These are phyloP conservation scores for Temnothorax nylanderi DNA, from an alignment of 1,140 invertebrate species.

Conservation along the genomic window DNA sequence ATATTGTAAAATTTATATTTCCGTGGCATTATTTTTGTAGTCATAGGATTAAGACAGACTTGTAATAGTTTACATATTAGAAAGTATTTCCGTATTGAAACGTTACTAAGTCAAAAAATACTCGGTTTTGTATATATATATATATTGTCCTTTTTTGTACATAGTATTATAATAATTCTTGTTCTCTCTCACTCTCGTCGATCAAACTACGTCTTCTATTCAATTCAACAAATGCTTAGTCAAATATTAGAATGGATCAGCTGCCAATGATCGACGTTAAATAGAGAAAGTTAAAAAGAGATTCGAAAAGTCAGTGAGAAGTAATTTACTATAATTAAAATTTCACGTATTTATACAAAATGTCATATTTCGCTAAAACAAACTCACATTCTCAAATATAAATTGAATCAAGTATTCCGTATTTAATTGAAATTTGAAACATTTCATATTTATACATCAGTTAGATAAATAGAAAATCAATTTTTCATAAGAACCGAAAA, in stretches of 20 bases:
- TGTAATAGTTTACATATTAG: slow-evolving; percentile 2
- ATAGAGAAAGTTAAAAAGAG: slow-evolving; percentile 3
- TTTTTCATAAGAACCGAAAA: not conserved
- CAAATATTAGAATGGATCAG: slow-evolving; percentile 19
- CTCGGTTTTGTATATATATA: slow-evolving; percentile 48
- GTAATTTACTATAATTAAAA: slow-evolving; percentile 3
- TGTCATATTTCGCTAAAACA: not conserved
- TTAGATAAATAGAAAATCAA: not conserved
- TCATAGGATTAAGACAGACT: slow-evolving; percentile 34
- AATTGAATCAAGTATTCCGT: slow-evolving; percentile 12
- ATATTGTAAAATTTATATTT: slow-evolving; percentile 39
- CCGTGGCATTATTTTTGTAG: slow-evolving; percentile 54
- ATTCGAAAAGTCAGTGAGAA: not conserved
- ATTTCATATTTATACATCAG: not conserved
- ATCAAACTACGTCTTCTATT: slow-evolving; percentile 5
- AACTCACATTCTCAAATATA: not conserved
- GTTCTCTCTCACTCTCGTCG: slow-evolving; percentile 19
- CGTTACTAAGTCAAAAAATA: slow-evolving; percentile 40
- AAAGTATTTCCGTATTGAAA: slow-evolving; percentile 26
- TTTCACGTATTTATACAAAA: slow-evolving; percentile 11
- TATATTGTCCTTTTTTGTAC: slow-evolving; percentile 26
- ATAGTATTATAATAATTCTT: slow-evolving; percentile 26
- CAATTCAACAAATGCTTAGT: slow-evolving; percentile 6
- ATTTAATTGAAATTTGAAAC: not conserved
- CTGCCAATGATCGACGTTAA: slow-evolving; percentile 30